Percentiles rank a stretch among this genome's conserved stretches.
Conservation (phyloP, 2,113 vertebrate species). For the Pseudorasbora parva region DNA sequence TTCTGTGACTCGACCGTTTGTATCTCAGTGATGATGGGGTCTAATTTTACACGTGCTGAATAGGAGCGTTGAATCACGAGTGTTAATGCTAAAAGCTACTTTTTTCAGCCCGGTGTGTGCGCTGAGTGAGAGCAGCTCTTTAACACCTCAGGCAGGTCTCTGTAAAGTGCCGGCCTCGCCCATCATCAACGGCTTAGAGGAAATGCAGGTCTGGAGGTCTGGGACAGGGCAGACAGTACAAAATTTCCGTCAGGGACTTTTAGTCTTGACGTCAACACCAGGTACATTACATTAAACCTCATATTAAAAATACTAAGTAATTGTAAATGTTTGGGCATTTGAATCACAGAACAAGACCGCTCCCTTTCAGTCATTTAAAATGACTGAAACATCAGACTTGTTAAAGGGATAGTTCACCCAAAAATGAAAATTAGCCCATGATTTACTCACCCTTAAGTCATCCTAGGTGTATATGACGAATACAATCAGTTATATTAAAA, state of each 20-base stretch:
- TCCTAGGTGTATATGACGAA: too few species aligned
- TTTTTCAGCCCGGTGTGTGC: not conserved
- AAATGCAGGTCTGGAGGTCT: constrained; percentile 32
- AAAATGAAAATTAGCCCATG: too few species aligned
- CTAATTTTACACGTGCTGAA: constrained; percentile 7
- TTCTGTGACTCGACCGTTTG: constrained; percentile 11
- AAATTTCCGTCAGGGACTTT: constrained; percentile 17
- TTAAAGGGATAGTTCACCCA: too few species aligned
- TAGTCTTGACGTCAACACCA: constrained; percentile 15
- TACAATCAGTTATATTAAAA: too few species aligned
- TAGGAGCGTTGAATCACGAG: not conserved
- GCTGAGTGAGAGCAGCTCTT: not conserved
- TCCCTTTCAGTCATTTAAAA: not conserved
- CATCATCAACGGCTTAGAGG: constrained; percentile 21
- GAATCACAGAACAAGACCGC: not conserved
- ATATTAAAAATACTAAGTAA: not conserved
- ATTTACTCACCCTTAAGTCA: too few species aligned
- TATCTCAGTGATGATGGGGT: constrained; percentile 7
- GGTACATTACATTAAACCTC: not conserved
- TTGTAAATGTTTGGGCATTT: not conserved
- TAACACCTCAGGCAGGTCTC: constrained; percentile 38
- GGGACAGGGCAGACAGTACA: not conserved
- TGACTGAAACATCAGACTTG: not conserved
- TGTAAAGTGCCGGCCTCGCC: not conserved
- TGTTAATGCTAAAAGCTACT: not conserved